Conservation (phyloP, 2,888 invertebrate genomes). For the Acleris sparsana region DNA sequence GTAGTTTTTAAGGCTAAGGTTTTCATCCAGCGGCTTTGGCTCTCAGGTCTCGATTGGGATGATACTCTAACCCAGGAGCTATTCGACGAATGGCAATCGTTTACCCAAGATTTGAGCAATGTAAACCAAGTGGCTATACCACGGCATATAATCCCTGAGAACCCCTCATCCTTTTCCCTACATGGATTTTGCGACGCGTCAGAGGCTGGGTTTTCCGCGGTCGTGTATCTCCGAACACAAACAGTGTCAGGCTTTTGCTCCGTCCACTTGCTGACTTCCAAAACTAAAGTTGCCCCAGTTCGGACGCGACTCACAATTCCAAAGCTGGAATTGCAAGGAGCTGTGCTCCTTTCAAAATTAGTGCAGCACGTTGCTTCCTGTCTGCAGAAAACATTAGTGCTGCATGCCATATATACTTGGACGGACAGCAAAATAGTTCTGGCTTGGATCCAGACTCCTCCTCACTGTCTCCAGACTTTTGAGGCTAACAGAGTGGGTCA, state of each 20-base stretch:
- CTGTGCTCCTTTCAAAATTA: slow-evolving; percentile 14
- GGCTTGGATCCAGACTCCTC: slow-evolving; percentile 17
- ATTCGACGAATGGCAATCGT: neutral
- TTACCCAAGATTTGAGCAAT: neutral
- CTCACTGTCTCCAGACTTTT: slow-evolving; percentile 11
- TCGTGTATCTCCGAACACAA: slow-evolving; percentile 7
- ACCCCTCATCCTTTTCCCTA: neutral
- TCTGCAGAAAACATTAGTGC: slow-evolving; percentile 9
- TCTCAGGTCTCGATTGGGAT: slow-evolving; percentile 4
- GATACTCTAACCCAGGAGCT: neutral
- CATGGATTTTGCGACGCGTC: slow-evolving; percentile 23
- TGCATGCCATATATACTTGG: slow-evolving; percentile 13
- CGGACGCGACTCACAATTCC: slow-evolving; percentile 16
- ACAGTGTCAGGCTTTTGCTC: neutral
- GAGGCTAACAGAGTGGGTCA: slow-evolving; percentile 18
- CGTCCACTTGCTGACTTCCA: slow-evolving; percentile 11
- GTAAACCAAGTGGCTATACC: neutral
- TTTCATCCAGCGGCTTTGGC: slow-evolving; percentile 19
- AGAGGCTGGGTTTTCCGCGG: slow-evolving; percentile 14
- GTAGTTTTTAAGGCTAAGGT: slow-evolving; percentile 12
- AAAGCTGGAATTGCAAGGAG: slow-evolving; percentile 19
- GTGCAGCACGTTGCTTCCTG: slow-evolving; percentile 10
- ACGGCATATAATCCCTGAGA: neutral
- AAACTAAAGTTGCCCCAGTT: slow-evolving; percentile 24
- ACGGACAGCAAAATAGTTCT: slow-evolving; percentile 11